phyloP scores from a whole-genome alignment of 2,113 vertebrate genomes.

The Hyperoodon ampullatus region DNA sequence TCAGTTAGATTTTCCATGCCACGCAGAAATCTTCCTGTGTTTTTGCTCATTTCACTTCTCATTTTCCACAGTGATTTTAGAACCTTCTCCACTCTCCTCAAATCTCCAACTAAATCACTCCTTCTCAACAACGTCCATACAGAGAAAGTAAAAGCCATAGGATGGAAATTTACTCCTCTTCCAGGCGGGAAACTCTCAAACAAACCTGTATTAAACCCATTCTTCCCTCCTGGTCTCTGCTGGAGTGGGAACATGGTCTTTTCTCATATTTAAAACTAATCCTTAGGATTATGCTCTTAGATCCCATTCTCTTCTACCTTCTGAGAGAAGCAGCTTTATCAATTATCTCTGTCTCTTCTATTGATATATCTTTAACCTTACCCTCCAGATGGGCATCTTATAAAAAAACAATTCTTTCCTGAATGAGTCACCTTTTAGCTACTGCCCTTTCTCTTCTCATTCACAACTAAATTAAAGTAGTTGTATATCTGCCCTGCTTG shows the following conservation, averaged over 20 bases:
- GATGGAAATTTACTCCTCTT: neutral
- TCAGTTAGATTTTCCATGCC: neutral
- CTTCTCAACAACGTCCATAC: neutral
- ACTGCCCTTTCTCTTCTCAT: neutral
- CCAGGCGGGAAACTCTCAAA: neutral
- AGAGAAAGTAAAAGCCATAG: neutral
- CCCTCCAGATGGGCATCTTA: neutral
- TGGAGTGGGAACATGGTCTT: neutral
- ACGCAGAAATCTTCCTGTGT: neutral
- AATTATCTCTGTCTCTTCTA: neutral
- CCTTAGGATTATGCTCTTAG: neutral
- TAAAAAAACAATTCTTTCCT: neutral
- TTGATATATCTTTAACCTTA: neutral
- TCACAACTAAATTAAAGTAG: neutral
- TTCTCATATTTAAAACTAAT: neutral
- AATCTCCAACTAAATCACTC: neutral
- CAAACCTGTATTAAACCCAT: neutral
- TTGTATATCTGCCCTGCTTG: neutral
- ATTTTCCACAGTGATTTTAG: slow-evolving; percentile 16
- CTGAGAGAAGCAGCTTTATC: neutral
- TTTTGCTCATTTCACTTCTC: slow-evolving; percentile 6
- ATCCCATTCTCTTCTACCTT: neutral
- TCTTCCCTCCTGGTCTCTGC: neutral
- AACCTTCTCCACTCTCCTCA: neutral
- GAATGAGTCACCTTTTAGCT: neutral